Conservation (phyloP, 1,140 invertebrate species). For the Panulirus ornatus region DNA sequence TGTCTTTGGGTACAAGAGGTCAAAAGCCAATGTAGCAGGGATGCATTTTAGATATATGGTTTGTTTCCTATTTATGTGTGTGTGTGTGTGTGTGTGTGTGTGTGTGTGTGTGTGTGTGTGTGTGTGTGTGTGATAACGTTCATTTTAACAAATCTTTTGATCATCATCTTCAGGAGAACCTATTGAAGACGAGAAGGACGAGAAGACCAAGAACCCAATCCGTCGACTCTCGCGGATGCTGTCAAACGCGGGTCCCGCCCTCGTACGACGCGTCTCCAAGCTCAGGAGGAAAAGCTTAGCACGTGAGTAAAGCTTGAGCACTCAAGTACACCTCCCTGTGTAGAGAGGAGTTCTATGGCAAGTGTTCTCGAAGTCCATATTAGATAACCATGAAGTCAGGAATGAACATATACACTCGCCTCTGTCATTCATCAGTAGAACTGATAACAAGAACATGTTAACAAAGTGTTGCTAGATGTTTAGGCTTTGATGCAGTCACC, state of each 20-base stretch:
- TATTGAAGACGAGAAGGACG: constrained; percentile 48
- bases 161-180: background rate
- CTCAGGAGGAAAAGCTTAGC: constrained; percentile 62
- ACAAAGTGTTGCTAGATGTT: too few relatives aligned
- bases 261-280: constrained; percentile 62
- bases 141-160: background rate
- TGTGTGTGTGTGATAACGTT: background rate
- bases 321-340: too few relatives aligned
- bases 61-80: background rate
- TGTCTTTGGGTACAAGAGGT: too few relatives aligned
- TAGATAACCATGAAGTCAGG: too few relatives aligned
- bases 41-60: background rate
- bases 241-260: constrained; percentile 57
- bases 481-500: too few relatives aligned
- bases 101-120: constrained; percentile 6
- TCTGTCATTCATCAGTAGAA: too few relatives aligned
- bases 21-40: too few relatives aligned
- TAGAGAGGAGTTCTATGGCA: too few relatives aligned
- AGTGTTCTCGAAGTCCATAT: too few relatives aligned
- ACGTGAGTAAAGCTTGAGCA: constrained; percentile 38
- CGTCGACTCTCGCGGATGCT: constrained; percentile 54
- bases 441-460: too few relatives aligned
- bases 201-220: constrained; percentile 47
- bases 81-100: background rate
- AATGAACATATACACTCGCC: too few relatives aligned